Conservation (phyloP, 2,888 invertebrate species). For the Horisme vitalbata region DNA sequence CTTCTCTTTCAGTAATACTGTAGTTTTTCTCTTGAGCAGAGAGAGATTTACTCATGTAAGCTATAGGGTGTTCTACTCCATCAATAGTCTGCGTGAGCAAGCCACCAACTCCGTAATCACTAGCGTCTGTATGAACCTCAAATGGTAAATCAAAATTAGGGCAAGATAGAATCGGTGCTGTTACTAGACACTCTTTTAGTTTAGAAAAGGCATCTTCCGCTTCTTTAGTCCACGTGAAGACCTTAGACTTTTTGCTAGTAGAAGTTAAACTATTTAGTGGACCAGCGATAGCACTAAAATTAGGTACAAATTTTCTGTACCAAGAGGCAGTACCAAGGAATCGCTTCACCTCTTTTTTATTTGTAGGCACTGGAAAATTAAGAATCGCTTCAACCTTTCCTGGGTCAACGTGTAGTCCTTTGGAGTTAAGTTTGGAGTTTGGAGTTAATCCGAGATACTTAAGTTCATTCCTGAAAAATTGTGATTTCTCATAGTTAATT, state of each 20-base stretch:
- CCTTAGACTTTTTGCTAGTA: neutral
- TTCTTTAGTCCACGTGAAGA: neutral
- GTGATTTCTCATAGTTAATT: conserved; percentile 27
- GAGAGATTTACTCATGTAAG: conserved; percentile 22
- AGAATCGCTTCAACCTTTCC: conserved; percentile 12
- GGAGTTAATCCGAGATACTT: conserved; percentile 32
- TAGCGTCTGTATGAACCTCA: conserved; percentile 36
- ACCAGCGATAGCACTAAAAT: conserved; percentile 34
- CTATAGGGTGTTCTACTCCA: conserved; percentile 29
- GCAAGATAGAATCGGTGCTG: conserved; percentile 32
- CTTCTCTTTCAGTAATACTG: conserved; percentile 38
- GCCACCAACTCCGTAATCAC: conserved; percentile 24
- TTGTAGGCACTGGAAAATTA: conserved; percentile 5
- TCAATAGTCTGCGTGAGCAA: too few relatives aligned
- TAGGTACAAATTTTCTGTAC: conserved; percentile 36
- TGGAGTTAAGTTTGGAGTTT: conserved; percentile 29
- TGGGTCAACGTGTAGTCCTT: conserved; percentile 25
- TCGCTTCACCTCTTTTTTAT: conserved; percentile 4
- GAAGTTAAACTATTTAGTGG: conserved; percentile 26
- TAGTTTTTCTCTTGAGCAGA: conserved; percentile 30
- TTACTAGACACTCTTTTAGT: conserved; percentile 3
- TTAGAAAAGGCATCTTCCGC: neutral
- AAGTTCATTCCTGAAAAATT: conserved; percentile 27
- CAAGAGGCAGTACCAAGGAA: conserved; percentile 29
- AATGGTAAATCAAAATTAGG: conserved; percentile 26